A percentile compares a stretch with the other conserved stretches of the same genome.
Evolutionary conservation across 2,113 vertebrate species (phyloP).

Genomic region (Elgaria multicarinata): DNA sequence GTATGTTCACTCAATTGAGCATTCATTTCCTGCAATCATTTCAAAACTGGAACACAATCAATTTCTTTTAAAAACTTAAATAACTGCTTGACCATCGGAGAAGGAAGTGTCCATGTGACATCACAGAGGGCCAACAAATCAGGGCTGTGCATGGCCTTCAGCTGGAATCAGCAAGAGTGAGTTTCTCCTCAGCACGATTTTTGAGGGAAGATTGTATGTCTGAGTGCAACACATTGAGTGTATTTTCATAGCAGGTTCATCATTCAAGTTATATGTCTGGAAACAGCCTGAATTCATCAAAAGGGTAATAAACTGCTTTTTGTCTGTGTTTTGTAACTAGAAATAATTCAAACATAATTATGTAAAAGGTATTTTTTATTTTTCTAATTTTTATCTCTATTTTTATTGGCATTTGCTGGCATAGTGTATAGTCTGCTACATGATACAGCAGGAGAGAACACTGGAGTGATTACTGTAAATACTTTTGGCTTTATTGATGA

Average conservation of each 20-base stretch:
- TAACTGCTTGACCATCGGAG: not conserved
- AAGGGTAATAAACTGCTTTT: not conserved
- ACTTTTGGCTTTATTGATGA: constrained; percentile 38
- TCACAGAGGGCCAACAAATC: not conserved
- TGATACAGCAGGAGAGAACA: constrained; percentile 11
- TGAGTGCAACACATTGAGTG: not conserved
- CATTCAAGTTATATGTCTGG: not conserved
- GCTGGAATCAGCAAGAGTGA: not conserved
- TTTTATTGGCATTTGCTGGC: constrained; percentile 62
- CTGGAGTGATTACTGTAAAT: constrained; percentile 43
- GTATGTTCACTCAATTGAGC: not conserved
- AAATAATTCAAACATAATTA: constrained; percentile 28
- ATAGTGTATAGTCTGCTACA: constrained; percentile 43
- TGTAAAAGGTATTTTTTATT: constrained; percentile 17
- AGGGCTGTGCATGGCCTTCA: not conserved
- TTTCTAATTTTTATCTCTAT: constrained; percentile 32
- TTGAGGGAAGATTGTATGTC: not conserved
- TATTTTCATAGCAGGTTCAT: not conserved
- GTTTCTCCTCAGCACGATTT: not conserved
- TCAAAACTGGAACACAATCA: not conserved
- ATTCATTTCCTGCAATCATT: not conserved
- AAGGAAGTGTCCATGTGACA: not conserved
- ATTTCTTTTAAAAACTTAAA: not conserved
- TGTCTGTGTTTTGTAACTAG: not conserved
- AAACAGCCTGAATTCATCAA: not conserved